A percentile compares a stretch with the other conserved stretches of the same genome.
phyloP scores from a whole-genome alignment of 2,797 vertebrate genomes.

The Phrynocephalus guinanensis region DNA sequence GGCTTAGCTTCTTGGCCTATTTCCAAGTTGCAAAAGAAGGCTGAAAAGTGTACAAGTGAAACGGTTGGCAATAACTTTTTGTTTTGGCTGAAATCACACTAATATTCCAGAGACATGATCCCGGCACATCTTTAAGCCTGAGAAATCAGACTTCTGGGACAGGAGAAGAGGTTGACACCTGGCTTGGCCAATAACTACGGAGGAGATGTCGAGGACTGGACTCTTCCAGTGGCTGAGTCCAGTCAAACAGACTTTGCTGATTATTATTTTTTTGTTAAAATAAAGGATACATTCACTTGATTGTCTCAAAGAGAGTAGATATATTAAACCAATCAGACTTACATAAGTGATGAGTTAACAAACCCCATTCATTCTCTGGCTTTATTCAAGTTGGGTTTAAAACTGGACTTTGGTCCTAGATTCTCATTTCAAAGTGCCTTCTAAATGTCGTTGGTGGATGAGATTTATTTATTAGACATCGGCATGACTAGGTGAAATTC shows the following conservation, averaged over 20 bases:
- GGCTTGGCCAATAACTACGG: background rate
- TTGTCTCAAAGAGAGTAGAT: background rate
- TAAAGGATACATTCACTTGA: background rate
- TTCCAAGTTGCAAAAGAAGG: background rate
- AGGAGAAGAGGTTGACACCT: background rate
- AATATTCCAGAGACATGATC: too few species aligned
- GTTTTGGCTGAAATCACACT: too few species aligned
- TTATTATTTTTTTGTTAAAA: background rate
- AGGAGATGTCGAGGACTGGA: background rate
- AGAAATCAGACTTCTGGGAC: background rate
- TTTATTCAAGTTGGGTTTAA: background rate
- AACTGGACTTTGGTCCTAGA: background rate
- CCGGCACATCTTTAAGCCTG: too few species aligned
- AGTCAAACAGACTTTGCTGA: background rate
- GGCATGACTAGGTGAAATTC: too few species aligned
- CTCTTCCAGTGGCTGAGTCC: background rate
- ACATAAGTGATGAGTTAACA: background rate
- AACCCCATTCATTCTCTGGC: background rate
- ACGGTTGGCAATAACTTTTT: too few species aligned
- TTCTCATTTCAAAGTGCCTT: background rate
- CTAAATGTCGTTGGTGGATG: too few species aligned
- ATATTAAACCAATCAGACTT: background rate
- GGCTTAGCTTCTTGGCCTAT: background rate
- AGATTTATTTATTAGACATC: too few species aligned
- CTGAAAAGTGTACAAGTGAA: background rate